Evolutionary conservation across 37 sponge, comb jelly and placozoan genomes (phyloP).

Genomic region (Theonella swinhoei): DNA sequence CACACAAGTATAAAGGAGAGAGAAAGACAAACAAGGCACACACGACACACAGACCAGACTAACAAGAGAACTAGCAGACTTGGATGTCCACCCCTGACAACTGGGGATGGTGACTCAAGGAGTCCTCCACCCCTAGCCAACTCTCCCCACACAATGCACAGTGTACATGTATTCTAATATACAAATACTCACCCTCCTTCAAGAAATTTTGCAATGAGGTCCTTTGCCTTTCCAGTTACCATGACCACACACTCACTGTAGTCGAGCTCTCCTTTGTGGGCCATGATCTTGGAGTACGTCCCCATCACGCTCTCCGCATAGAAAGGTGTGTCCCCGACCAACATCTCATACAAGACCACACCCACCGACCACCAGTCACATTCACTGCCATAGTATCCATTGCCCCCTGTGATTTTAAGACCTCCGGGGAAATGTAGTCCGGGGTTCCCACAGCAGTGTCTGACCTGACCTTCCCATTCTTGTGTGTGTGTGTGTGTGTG

Average conservation of each 20-base stretch:
- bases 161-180: too few species aligned
- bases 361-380: slow-evolving; percentile 99
- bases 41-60: too few species aligned
- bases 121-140: too few species aligned
- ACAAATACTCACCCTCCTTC: slow-evolving; percentile 66
- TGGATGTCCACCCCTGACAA: too few species aligned
- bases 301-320: slow-evolving; percentile 93
- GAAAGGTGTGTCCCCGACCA: slow-evolving; percentile 95
- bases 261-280: slow-evolving; percentile 78
- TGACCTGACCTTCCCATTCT: slow-evolving; percentile 86
- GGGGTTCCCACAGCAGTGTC: slow-evolving; percentile 99
- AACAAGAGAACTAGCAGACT: too few species aligned
- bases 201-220: slow-evolving; percentile 77
- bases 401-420: slow-evolving; percentile 91
- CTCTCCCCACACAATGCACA: too few species aligned
- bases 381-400: slow-evolving; percentile 92
- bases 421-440: slow-evolving; percentile 99
- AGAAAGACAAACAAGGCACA: not conserved
- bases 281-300: slow-evolving; percentile 97
- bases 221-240: slow-evolving; percentile 63
- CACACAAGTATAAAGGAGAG: slow-evolving; percentile 6
- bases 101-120: too few species aligned
- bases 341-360: slow-evolving; percentile 95
- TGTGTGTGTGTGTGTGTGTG: slow-evolving; percentile 3
- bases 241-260: slow-evolving; percentile 73